Percentiles rank a stretch among this genome's conserved stretches.
Evolutionary conservation across 2,113 vertebrate species (phyloP).

Genomic region (Lontra canadensis): DNA sequence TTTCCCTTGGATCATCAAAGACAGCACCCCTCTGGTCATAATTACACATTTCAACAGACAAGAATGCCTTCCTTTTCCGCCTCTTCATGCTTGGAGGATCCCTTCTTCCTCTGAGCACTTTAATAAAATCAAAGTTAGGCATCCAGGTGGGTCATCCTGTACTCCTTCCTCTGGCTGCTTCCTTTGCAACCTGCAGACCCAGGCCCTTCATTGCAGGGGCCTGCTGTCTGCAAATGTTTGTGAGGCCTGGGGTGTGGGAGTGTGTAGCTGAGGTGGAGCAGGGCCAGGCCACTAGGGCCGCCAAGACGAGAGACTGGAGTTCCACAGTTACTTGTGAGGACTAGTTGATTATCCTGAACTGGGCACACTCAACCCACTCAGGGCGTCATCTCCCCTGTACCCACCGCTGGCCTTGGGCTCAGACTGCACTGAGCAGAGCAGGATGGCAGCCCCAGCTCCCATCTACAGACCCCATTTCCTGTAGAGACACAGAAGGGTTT

Average conservation of each 20-base stretch:
- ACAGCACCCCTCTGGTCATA: neutral
- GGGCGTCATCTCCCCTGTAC: neutral
- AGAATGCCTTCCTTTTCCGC: neutral
- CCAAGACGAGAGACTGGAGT: neutral
- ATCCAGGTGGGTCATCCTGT: neutral
- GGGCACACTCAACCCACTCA: neutral
- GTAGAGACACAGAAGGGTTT: neutral
- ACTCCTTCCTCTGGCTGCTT: neutral
- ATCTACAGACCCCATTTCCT: neutral
- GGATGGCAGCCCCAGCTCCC: neutral
- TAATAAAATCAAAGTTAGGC: neutral
- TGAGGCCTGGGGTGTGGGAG: neutral
- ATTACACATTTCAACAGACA: neutral
- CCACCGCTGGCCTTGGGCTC: neutral
- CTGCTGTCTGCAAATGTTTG: neutral
- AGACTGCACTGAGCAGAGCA: neutral
- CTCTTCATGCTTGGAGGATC: neutral
- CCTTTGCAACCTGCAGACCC: neutral
- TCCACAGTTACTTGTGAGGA: neutral
- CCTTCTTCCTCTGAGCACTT: neutral
- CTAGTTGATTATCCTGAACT: neutral
- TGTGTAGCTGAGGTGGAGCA: rapidly evolving
- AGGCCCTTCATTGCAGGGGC: neutral
- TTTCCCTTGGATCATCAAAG: neutral
- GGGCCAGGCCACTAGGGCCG: neutral